Evolutionary conservation across 2,797 vertebrate species (phyloP).

Genomic region (Uromys caudimaculatus): DNA sequence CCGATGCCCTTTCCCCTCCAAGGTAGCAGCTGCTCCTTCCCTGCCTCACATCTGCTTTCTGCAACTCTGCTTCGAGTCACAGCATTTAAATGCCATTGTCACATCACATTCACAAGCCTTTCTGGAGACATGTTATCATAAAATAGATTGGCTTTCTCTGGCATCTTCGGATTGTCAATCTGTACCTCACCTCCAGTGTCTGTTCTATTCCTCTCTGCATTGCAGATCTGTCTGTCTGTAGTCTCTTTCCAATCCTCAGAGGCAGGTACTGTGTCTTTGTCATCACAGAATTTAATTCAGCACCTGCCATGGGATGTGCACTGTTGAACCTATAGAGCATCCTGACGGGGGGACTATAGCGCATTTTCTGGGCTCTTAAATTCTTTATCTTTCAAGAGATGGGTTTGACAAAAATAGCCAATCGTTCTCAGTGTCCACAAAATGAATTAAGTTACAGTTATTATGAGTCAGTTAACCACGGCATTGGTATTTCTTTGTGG

Average conservation of each 20-base stretch:
- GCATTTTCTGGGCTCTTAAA: not conserved
- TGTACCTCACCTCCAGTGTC: rapidly evolving
- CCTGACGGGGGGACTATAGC: not conserved
- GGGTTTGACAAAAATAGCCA: not conserved
- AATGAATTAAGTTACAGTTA: not conserved
- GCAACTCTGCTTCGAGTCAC: not conserved
- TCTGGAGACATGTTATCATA: not conserved
- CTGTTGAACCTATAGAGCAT: not conserved
- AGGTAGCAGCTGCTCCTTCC: not conserved
- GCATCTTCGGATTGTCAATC: not conserved
- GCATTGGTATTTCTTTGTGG: constrained; percentile 31
- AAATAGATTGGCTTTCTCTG: not conserved
- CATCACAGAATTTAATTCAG: not conserved
- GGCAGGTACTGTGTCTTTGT: rapidly evolving
- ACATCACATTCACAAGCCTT: not conserved
- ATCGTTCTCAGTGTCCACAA: not conserved
- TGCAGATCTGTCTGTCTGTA: rapidly evolving
- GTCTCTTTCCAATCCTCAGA: rapidly evolving
- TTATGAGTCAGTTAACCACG: not conserved
- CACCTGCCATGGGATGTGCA: too few species aligned
- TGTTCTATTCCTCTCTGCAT: rapidly evolving
- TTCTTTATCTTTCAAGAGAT: not conserved
- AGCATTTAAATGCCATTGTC: not conserved
- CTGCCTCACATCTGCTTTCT: not conserved
- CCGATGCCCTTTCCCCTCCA: not conserved